Conservation (phyloP, 2,888 invertebrate species). For the Ophraella communa region DNA sequence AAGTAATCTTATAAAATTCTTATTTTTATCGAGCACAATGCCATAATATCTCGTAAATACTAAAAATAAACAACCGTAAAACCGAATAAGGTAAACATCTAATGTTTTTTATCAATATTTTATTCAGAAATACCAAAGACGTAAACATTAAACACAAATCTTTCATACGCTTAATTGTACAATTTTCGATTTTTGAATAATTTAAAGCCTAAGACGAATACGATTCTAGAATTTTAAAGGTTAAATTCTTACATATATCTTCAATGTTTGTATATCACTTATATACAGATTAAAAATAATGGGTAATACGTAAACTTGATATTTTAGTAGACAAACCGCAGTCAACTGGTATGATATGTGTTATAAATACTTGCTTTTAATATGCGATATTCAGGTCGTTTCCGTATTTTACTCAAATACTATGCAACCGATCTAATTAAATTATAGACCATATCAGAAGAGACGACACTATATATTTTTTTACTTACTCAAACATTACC, state of each 20-base stretch:
- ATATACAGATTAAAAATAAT: constrained; percentile 18
- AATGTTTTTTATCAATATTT: constrained; percentile 36
- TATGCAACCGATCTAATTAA: no score
- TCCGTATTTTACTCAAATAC: constrained; percentile 19
- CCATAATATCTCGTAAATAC: constrained; percentile 26
- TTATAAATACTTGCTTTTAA: constrained; percentile 25
- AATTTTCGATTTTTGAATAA: constrained; percentile 34
- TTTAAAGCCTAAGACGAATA: constrained; percentile 28
- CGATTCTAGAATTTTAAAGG: constrained; percentile 30
- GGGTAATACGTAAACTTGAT: constrained; percentile 29
- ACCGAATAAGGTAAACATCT: constrained; percentile 33
- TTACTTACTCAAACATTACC: no score
- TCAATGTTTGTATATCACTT: constrained; percentile 19
- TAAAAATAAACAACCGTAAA: constrained; percentile 32
- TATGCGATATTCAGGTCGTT: constrained; percentile 17
- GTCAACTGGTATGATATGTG: constrained; percentile 26
- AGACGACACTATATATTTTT: no score
- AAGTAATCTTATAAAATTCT: constrained; percentile 21
- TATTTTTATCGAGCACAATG: constrained; percentile 17
- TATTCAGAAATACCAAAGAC: constrained; percentile 35
- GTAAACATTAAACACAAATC: constrained; percentile 34
- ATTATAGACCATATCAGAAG: no score
- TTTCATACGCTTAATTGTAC: constrained; percentile 16
- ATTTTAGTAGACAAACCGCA: constrained; percentile 34
- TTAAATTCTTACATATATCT: constrained; percentile 20